Percentiles rank a stretch among this genome's conserved stretches.
phyloP scores from a whole-genome alignment of 2,113 vertebrate genomes.

The Daboia siamensis region DNA sequence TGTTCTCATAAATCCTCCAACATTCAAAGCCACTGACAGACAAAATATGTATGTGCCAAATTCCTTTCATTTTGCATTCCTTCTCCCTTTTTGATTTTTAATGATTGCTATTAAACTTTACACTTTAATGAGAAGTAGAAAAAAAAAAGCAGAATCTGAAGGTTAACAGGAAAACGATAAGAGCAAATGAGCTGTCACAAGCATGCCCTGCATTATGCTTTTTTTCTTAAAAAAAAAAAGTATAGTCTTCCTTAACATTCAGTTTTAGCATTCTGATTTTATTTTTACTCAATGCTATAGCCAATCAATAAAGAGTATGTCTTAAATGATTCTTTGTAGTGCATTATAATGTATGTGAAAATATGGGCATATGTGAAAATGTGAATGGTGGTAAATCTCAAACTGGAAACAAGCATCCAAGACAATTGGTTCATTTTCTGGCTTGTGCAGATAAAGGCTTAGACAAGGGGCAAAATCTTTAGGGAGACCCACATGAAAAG shows the following conservation, averaged over 20 bases:
- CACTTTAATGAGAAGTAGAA: slow-evolving; percentile 10
- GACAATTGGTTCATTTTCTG: slow-evolving; percentile 54
- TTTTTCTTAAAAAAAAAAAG: background rate
- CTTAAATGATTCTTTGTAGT: slow-evolving; percentile 21
- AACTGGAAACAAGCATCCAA: slow-evolving; percentile 58
- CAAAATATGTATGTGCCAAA: background rate
- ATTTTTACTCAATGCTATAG: background rate
- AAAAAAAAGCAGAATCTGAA: slow-evolving; percentile 35
- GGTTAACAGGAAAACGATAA: slow-evolving; percentile 28
- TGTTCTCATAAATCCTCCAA: background rate
- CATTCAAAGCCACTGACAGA: slow-evolving; percentile 20
- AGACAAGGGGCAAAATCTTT: slow-evolving; percentile 58
- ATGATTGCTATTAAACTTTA: slow-evolving; percentile 34
- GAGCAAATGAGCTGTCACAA: slow-evolving; percentile 37
- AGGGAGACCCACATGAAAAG: slow-evolving; percentile 55
- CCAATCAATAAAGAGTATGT: slow-evolving; percentile 34
- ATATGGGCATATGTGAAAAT: slow-evolving; percentile 12
- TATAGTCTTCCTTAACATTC: background rate
- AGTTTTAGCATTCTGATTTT: slow-evolving; percentile 23
- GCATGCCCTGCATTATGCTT: background rate
- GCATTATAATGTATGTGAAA: background rate
- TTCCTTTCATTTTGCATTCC: background rate
- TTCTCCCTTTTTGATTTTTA: slow-evolving; percentile 12
- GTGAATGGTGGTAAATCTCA: slow-evolving; percentile 45
- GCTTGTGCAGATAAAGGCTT: slow-evolving; percentile 57